Evolutionary conservation across 2,113 vertebrate genomes (phyloP), one percentile per base, ranked within the genome.

Genomic region (Halcyon malimbica): DNA sequence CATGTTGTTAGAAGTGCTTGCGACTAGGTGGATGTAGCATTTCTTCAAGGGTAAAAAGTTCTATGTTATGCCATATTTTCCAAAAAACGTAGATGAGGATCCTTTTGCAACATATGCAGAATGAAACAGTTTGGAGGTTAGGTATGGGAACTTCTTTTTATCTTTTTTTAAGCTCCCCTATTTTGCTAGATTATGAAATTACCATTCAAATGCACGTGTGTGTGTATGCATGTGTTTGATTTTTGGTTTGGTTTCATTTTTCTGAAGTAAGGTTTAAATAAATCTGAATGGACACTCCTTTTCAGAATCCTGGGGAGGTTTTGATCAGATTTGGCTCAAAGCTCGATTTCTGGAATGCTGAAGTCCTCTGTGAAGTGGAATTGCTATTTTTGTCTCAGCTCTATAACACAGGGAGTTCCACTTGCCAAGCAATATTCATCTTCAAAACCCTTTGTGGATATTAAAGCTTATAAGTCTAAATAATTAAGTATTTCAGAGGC

Each of bases 151-250:
- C 2, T 74, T 64, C 24, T 33, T 31, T 5, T 19, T 24, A 73
- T 6, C 0, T 29, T n/a, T 6, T 15, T 6, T 2, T 0, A 15
- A 42, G 42, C 3, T 23, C 8, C 8, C 1, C 2, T 10, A 3
- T 75, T 82, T 7, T 83, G 13, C 6, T 54, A 60, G 56, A 63
- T 41, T 54, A 35, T 48, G 9, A 76, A 88, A 85, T 68, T 67
- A 3, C 3, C 54, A 26, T 41, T 1, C 4, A 94, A 91, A 16
- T 53, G 26, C 51, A 78, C 0, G 17, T 29, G 23, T n/a, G 13
- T 5, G 21, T 31, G 5, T 37, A 18, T 7, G 5, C 1, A 33
- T 23, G 6, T 6, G 9, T 26, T 33, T n/a, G 3, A 4, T n/a
- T 70, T 51, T 67, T 26, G 2, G 6, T 60, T 83, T 90, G 23